Evolutionary conservation across 2,888 invertebrate species (phyloP).

Genomic region (Apotomis betuletana): DNA sequence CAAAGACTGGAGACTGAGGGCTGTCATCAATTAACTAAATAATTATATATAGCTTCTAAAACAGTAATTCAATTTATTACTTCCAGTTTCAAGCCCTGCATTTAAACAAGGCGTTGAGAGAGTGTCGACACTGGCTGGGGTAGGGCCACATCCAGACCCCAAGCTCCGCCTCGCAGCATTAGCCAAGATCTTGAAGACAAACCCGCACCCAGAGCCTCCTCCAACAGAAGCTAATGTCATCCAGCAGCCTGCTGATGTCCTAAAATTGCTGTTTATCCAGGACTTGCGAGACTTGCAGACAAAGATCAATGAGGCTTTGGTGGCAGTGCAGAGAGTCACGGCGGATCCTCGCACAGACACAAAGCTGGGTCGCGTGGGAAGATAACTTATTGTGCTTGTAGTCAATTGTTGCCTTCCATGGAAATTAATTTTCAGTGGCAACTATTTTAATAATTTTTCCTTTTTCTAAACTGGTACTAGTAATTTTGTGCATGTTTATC

Average conservation of each 20-base stretch:
- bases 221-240: conserved; percentile 64
- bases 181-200: conserved; percentile 90
- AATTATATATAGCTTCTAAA: neutral
- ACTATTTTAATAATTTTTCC: too few relatives aligned
- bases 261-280: conserved; percentile 91
- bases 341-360: conserved; percentile 99
- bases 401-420: conserved; percentile 10
- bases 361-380: conserved; percentile 95
- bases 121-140: conserved; percentile 86
- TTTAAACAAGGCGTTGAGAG: conserved; percentile 92
- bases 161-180: conserved; percentile 83
- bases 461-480: too few relatives aligned
- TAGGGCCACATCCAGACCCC: conserved; percentile 75
- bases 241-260: conserved; percentile 85
- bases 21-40: too few relatives aligned
- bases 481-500: too few relatives aligned
- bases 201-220: conserved; percentile 88
- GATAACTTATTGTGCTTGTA: conserved; percentile 55
- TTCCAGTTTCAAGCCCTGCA: conserved; percentile 90
- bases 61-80: conserved; percentile 22
- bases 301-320: conserved; percentile 96
- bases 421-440: neutral
- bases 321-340: conserved; percentile 95
- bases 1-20: too few relatives aligned
- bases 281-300: conserved; percentile 95